Percentiles rank a stretch among this genome's conserved stretches.
These are phyloP conservation scores for Nasonia longicornis DNA, from an alignment of 1,140 invertebrate species.

Conservation along the genomic window DNA sequence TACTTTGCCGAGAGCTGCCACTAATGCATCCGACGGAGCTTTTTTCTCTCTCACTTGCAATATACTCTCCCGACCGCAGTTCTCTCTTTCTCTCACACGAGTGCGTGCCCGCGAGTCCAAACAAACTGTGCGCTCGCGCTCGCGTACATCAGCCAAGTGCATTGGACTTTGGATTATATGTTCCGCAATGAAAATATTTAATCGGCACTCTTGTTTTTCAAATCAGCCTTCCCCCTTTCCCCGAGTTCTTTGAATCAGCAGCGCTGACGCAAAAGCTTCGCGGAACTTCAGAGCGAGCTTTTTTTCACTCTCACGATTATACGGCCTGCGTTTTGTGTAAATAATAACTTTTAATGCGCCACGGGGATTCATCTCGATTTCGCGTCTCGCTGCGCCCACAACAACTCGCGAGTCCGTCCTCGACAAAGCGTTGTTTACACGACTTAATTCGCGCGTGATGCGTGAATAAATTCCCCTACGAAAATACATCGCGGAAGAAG, in stretches of 20 bases:
- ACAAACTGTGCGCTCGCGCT: slow-evolving; percentile 13
- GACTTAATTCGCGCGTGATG: too few species aligned
- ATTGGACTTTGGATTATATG: slow-evolving; percentile 40
- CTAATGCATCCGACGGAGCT: slow-evolving; percentile 23
- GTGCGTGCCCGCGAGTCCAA: slow-evolving; percentile 38
- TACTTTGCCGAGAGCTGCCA: slow-evolving; percentile 17
- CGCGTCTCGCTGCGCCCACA: too few species aligned
- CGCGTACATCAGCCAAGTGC: slow-evolving; percentile 1
- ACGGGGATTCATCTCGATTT: background rate
- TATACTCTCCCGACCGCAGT: background rate
- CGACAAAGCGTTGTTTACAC: too few species aligned
- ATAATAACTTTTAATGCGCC: slow-evolving; percentile 17
- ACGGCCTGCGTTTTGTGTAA: slow-evolving; percentile 9
- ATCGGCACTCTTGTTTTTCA: slow-evolving; percentile 45
- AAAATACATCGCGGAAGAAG: background rate
- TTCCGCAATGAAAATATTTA: slow-evolving; percentile 46
- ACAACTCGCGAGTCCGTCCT: too few species aligned
- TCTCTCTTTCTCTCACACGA: background rate
- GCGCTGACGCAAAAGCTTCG: slow-evolving; percentile 21
- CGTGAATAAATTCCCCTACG: background rate
- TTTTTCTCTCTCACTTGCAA: slow-evolving; percentile 11
- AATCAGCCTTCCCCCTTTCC: slow-evolving; percentile 4
- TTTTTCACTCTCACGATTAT: slow-evolving; percentile 6
- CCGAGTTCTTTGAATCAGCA: slow-evolving; percentile 29
- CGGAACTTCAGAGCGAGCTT: background rate